A percentile compares a stretch with the other conserved stretches of the same genome.
These are phyloP conservation scores for Drusus annulatus DNA, from an alignment of 1,140 invertebrate genomes.

Conservation along the genomic window DNA sequence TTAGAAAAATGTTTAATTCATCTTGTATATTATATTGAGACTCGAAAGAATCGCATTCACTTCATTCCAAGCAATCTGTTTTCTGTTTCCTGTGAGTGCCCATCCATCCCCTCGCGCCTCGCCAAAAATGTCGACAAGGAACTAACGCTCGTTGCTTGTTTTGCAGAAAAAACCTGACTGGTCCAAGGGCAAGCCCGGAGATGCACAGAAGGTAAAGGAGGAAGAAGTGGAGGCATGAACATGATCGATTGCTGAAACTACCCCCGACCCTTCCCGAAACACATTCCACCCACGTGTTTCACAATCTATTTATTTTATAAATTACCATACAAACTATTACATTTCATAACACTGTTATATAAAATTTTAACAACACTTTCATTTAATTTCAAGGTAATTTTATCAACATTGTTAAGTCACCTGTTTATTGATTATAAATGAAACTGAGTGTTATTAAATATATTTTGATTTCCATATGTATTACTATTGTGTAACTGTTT, in stretches of 20 bases:
- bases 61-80: no score
- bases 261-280: slow-evolving; percentile 56
- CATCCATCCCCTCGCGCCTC: no score
- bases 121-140: no score
- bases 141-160: slow-evolving; percentile 34
- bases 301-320: slow-evolving; percentile 32
- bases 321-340: slow-evolving; percentile 50
- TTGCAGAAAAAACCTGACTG: slow-evolving; percentile 92
- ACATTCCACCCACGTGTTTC: slow-evolving; percentile 59
- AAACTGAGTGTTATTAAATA: slow-evolving; percentile 41
- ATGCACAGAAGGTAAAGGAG: slow-evolving; percentile 91
- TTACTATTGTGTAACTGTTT: slow-evolving; percentile 51
- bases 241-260: slow-evolving; percentile 59
- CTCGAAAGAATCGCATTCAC: no score
- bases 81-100: no score
- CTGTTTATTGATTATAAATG: slow-evolving; percentile 41
- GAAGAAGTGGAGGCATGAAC: slow-evolving; percentile 86
- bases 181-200: slow-evolving; percentile 88
- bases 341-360: slow-evolving; percentile 48
- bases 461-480: slow-evolving; percentile 51
- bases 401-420: slow-evolving; percentile 39
- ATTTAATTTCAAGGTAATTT: slow-evolving; percentile 29
- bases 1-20: no score
- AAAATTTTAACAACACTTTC: slow-evolving; percentile 37
- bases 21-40: no score